Base-by-base conservation (phyloP, 2,797 vertebrate species). In the Acanthurus lineatus region DNA sequence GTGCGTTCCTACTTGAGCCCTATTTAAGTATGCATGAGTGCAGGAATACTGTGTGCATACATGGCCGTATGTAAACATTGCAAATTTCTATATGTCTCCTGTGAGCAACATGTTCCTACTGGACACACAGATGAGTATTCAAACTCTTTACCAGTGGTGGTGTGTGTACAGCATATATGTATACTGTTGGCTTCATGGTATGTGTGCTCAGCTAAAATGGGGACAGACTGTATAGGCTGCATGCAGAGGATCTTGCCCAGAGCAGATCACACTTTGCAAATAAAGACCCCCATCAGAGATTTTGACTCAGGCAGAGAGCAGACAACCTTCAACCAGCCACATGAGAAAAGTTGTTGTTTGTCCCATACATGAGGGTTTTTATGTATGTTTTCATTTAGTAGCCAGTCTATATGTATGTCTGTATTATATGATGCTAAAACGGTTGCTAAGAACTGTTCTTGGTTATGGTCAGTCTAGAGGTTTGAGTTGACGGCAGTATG, bases 161-260 rank as follows among this genome's bases (percentile, higher is more conserved):
- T 69, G 49, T 73, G 35, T 75, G 57, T 70, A 14, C 53, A 58
- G 32, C 22, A 53, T 45, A 76, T 64, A 48, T 81, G 63, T 78
- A 52, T 64, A 71, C 77, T 81, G 79, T 42, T 54, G 59, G 62
- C 42, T 73, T 79, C 47, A 57, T 66, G 84, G 74, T 73, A 68
- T 90, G 89, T 91, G 49, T 90, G 80, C 78, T 75, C 59, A 86
- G 89, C 86, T 92, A 91, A 89, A 92, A 83, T 44, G 35, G 85
- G 87, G 83, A 85, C 57, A 20, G 71, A 59, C 28, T 32, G 28
- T 32, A 32, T 32, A 32, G 28, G 28, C 28, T 62, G 88, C 62
- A 59, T 61, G n/a, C 57, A 38, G 20, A n/a, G 69, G 16, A 16
- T 68, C 49, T 49, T 1, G 20, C 16, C 72, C 28, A 51, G 12